Conservation (phyloP, 1,140 invertebrate species). For the Aphelenchoides fujianensis region DNA sequence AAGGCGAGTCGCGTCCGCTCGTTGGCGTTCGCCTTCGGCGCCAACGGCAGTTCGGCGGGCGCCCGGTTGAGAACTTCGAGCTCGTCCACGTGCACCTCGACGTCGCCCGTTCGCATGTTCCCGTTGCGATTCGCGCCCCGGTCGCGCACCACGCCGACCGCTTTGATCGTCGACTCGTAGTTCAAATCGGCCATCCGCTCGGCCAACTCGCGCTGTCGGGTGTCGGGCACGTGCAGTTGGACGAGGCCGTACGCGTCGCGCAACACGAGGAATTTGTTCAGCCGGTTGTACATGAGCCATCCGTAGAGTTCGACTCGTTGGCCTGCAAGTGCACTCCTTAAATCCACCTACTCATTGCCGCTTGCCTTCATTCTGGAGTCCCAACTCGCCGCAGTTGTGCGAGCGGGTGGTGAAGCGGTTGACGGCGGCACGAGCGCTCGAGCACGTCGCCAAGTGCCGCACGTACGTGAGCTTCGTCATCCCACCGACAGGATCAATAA, state of each 20-base stretch:
- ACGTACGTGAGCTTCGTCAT: no score
- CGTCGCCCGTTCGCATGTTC: slow-evolving; percentile 48
- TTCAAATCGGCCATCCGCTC: slow-evolving; percentile 17
- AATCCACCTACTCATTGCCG: not conserved
- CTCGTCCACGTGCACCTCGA: slow-evolving; percentile 30
- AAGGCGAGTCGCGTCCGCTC: slow-evolving; percentile 24
- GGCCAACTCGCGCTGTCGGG: slow-evolving; percentile 5
- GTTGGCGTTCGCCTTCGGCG: slow-evolving; percentile 24
- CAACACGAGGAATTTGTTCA: slow-evolving; percentile 40
- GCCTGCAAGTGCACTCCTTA: no score
- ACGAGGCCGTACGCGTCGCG: slow-evolving; percentile 39
- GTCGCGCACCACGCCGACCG: slow-evolving; percentile 32
- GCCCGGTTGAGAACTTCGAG: slow-evolving; percentile 23
- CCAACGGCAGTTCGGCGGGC: slow-evolving; percentile 4
- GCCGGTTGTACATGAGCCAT: slow-evolving; percentile 38
- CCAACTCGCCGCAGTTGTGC: slow-evolving; percentile 49
- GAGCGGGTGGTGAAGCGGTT: slow-evolving; percentile 32
- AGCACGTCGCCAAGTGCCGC: no score
- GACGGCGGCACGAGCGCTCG: no score
- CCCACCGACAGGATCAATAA: no score
- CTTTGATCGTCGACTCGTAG: slow-evolving; percentile 32
- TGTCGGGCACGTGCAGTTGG: slow-evolving; percentile 33
- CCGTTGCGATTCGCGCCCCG: slow-evolving; percentile 35
- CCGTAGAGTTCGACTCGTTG: slow-evolving; percentile 41
- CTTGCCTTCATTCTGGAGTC: slow-evolving; percentile 36